A percentile compares a stretch with the other conserved stretches of the same genome.
Conservation (phyloP, 2,113 vertebrate species). For the Pandion haliaetus region DNA sequence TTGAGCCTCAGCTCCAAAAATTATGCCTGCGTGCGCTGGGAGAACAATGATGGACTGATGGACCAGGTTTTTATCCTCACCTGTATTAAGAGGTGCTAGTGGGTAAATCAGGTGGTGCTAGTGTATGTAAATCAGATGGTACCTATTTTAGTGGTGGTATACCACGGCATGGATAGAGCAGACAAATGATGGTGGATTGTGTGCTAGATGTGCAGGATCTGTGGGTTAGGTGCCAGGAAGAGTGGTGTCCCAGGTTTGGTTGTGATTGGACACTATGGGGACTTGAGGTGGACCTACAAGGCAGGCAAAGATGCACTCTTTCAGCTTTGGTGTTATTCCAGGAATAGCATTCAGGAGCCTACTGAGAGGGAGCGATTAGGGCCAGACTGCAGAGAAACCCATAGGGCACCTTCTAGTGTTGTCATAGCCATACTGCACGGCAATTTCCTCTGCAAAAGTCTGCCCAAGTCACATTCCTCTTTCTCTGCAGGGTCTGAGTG, state of each 20-base stretch:
- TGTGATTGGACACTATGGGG: background rate
- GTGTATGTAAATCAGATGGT: background rate
- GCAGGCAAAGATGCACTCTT: background rate
- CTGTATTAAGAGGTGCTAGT: background rate
- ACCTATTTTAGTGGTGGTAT: background rate
- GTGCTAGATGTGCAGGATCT: background rate
- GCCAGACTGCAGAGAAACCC: background rate
- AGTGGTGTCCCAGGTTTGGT: background rate
- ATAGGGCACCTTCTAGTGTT: background rate
- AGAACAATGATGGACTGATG: background rate
- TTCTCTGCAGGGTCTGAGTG: background rate
- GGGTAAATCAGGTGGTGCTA: background rate
- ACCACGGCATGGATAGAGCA: background rate
- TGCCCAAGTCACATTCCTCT: background rate
- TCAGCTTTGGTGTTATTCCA: background rate
- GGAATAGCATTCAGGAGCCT: background rate
- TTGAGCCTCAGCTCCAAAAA: background rate
- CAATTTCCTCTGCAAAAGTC: background rate
- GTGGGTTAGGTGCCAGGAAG: background rate
- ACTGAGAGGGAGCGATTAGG: background rate
- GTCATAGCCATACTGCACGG: background rate
- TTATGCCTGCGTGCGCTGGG: background rate
- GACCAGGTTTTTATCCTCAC: background rate
- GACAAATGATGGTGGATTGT: background rate
- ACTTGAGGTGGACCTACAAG: background rate